phyloP scores from a whole-genome alignment of 2,888 invertebrate species.

The Tetragonula carbonaria region DNA sequence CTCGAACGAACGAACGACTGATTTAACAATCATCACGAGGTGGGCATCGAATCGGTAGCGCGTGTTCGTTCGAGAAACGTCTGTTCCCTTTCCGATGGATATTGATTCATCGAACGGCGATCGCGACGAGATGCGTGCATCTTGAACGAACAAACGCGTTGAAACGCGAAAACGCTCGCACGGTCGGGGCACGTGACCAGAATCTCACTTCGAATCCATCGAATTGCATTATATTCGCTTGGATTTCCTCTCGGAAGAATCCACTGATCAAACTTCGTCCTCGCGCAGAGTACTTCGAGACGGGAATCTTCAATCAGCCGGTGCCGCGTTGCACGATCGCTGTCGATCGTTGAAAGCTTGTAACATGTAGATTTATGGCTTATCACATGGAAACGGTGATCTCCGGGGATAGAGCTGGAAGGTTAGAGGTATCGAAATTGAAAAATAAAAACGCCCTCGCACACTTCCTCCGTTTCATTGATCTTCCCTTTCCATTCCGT shows the following conservation, averaged over 20 bases:
- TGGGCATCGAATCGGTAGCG: conserved; percentile 7
- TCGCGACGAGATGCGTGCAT: conserved; percentile 9
- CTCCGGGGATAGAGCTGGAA: background rate
- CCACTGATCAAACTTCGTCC: background rate
- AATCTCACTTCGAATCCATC: conserved; percentile 8
- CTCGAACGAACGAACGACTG: conserved; percentile 23
- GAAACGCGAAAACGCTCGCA: background rate
- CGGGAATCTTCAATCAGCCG: background rate
- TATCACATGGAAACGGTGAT: background rate
- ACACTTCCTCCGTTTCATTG: background rate
- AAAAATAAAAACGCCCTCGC: background rate
- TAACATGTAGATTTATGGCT: background rate
- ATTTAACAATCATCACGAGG: conserved; percentile 3
- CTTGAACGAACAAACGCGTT: conserved; percentile 21
- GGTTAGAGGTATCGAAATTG: conserved; percentile 6
- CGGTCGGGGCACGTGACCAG: conserved; percentile 8
- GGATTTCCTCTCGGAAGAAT: background rate
- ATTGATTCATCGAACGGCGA: conserved; percentile 45
- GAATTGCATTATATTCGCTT: background rate
- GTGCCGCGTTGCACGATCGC: background rate
- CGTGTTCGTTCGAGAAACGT: background rate
- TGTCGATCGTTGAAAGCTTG: background rate
- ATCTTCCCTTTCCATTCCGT: background rate
- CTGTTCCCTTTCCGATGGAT: conserved; percentile 22
- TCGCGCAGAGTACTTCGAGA: background rate